phyloP scores from a whole-genome alignment of 2,797 vertebrate genomes.

The Lemur catta region DNA sequence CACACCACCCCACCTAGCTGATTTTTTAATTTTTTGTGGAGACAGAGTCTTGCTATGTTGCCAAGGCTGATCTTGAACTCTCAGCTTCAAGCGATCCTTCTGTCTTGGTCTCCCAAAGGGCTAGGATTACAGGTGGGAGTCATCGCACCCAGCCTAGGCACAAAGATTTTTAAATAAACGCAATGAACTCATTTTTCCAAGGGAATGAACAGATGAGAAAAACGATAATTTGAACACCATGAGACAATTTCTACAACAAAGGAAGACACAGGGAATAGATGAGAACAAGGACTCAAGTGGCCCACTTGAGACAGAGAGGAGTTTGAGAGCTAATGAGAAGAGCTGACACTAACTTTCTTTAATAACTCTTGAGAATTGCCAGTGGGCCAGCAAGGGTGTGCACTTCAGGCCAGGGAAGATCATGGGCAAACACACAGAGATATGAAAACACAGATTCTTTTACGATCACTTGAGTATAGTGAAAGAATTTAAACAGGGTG shows the following conservation, averaged over 20 bases:
- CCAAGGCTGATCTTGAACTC: too few species aligned
- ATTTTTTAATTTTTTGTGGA: too few species aligned
- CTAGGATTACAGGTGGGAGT: too few species aligned
- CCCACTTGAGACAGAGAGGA: neutral
- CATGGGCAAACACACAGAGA: neutral
- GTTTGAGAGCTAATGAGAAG: neutral
- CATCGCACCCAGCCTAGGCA: too few species aligned
- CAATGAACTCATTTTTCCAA: slow-evolving; percentile 22
- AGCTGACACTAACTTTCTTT: neutral
- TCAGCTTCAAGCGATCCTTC: too few species aligned
- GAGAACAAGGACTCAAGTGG: neutral
- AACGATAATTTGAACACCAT: neutral
- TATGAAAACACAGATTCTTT: neutral
- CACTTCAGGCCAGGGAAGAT: neutral
- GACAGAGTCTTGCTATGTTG: too few species aligned
- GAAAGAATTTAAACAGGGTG: neutral
- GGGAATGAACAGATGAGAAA: neutral
- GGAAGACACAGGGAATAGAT: neutral
- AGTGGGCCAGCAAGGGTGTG: neutral
- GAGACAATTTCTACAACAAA: neutral
- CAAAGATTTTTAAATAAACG: slow-evolving; percentile 3
- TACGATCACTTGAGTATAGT: neutral
- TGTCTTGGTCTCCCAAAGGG: too few species aligned
- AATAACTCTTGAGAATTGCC: neutral
- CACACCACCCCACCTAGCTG: too few species aligned